These are phyloP conservation scores for Manis crassicaudata DNA, from an alignment of 2,797 vertebrate species.

Conservation along the genomic window DNA sequence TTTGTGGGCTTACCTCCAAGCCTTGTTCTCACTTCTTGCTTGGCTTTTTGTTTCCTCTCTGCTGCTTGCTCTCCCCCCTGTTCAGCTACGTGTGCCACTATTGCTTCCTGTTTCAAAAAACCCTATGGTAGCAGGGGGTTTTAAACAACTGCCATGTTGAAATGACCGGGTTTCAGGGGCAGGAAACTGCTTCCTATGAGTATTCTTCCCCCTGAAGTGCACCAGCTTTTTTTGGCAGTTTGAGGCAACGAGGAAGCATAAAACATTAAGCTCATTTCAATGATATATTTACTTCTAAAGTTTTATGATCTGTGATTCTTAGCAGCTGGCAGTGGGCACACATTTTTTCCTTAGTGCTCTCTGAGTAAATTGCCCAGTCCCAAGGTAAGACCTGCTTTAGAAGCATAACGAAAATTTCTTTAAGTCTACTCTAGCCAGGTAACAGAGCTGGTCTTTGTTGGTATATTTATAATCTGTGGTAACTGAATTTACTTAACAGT, in stretches of 20 bases:
- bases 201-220: slow-evolving; percentile 29
- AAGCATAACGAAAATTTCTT: slow-evolving; percentile 45
- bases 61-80: neutral
- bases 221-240: neutral
- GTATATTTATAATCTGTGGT: slow-evolving; percentile 54
- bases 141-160: slow-evolving; percentile 58
- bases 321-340: neutral
- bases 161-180: slow-evolving; percentile 28
- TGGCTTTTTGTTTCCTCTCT: slow-evolving; percentile 33
- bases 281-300: neutral
- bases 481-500: slow-evolving; percentile 44
- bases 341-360: slow-evolving; percentile 42
- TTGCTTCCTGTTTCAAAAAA: slow-evolving; percentile 69
- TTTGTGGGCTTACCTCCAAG: neutral
- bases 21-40: neutral
- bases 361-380: neutral
- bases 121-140: slow-evolving; percentile 19
- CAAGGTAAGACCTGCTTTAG: slow-evolving; percentile 4
- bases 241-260: slow-evolving; percentile 35
- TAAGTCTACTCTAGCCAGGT: slow-evolving; percentile 20
- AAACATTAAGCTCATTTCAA: slow-evolving; percentile 11
- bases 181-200: slow-evolving; percentile 50
- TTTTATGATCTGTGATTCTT: slow-evolving; percentile 54
- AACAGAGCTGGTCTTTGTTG: slow-evolving; percentile 49
- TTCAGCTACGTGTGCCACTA: slow-evolving; percentile 58